Evolutionary conservation across 2,888 invertebrate species (phyloP).

Genomic region (Eupithecia inturbata): DNA sequence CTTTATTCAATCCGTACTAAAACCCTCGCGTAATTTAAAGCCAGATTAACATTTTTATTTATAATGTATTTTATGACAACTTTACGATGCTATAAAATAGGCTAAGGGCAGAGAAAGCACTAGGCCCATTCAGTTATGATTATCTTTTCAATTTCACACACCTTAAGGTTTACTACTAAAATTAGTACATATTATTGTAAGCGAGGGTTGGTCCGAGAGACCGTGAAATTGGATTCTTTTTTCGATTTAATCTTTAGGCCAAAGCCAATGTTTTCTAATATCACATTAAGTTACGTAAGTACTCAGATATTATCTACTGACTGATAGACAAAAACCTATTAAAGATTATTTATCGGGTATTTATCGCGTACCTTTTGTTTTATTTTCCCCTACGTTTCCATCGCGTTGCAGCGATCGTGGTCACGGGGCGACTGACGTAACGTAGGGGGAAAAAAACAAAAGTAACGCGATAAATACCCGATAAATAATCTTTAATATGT

Average conservation of each 20-base stretch:
- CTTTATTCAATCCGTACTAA: slow-evolving; percentile 3
- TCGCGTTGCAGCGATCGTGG: too few species aligned
- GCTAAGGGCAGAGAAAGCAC: not conserved
- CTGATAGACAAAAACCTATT: not conserved
- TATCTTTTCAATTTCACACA: slow-evolving; percentile 25
- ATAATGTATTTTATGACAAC: not conserved
- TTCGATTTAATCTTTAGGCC: slow-evolving; percentile 26
- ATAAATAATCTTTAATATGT: too few species aligned
- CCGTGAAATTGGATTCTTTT: slow-evolving; percentile 45
- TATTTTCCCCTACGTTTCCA: too few species aligned
- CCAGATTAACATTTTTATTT: slow-evolving; percentile 14
- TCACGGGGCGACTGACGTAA: too few species aligned
- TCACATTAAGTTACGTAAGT: not conserved
- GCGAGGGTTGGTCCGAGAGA: slow-evolving; percentile 26
- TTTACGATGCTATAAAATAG: slow-evolving; percentile 9
- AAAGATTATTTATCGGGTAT: too few species aligned
- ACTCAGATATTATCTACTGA: not conserved
- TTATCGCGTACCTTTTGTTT: too few species aligned
- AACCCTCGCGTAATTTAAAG: not conserved
- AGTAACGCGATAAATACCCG: too few species aligned
- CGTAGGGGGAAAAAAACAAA: too few species aligned
- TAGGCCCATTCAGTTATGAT: slow-evolving; percentile 11
- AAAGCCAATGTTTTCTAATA: not conserved
- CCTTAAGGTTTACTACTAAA: slow-evolving; percentile 8
- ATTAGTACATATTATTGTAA: slow-evolving; percentile 32